Conservation (phyloP, 2,797 vertebrate genomes). For the Chaunax sp. region DNA sequence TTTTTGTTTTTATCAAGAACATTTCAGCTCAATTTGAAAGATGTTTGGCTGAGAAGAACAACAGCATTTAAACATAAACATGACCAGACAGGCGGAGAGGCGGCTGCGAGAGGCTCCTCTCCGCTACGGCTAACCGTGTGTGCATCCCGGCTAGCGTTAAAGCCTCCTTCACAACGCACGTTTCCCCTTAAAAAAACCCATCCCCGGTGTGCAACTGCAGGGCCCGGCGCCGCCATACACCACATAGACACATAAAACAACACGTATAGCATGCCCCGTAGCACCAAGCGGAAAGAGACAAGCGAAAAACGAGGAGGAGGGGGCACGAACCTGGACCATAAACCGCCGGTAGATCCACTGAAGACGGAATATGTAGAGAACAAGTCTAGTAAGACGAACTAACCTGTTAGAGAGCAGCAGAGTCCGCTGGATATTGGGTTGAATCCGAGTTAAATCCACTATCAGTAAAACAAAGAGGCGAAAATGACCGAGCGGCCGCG, state of each 20-base stretch:
- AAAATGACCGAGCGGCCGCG: slow-evolving; percentile 94
- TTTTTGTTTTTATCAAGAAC: slow-evolving; percentile 61
- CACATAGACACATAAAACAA: slow-evolving; percentile 72
- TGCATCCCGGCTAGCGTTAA: slow-evolving; percentile 46
- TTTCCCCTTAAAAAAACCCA: slow-evolving; percentile 50
- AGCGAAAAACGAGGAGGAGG: slow-evolving; percentile 65
- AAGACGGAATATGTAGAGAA: slow-evolving; percentile 30
- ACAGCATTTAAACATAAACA: slow-evolving; percentile 61
- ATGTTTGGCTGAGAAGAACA: slow-evolving; percentile 58
- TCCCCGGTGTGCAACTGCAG: slow-evolving; percentile 78
- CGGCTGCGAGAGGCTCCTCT: slow-evolving; percentile 41
- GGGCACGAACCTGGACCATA: slow-evolving; percentile 63
- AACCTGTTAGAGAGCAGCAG: slow-evolving; percentile 80
- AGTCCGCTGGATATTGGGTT: slow-evolving; percentile 80
- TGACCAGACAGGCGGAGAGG: slow-evolving; percentile 63
- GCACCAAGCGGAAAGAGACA: slow-evolving; percentile 78
- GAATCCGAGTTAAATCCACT: slow-evolving; percentile 88
- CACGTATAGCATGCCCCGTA: slow-evolving; percentile 81
- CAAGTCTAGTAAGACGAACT: slow-evolving; percentile 65
- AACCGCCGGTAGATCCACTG: slow-evolving; percentile 40
- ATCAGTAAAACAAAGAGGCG: slow-evolving; percentile 99
- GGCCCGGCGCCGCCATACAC: slow-evolving; percentile 84
- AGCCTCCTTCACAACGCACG: slow-evolving; percentile 65
- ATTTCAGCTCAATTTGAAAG: slow-evolving; percentile 74
- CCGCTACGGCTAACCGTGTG: slow-evolving; percentile 47